phyloP scores from a whole-genome alignment of 2,797 vertebrate species.

The Oryzias sinensis region DNA sequence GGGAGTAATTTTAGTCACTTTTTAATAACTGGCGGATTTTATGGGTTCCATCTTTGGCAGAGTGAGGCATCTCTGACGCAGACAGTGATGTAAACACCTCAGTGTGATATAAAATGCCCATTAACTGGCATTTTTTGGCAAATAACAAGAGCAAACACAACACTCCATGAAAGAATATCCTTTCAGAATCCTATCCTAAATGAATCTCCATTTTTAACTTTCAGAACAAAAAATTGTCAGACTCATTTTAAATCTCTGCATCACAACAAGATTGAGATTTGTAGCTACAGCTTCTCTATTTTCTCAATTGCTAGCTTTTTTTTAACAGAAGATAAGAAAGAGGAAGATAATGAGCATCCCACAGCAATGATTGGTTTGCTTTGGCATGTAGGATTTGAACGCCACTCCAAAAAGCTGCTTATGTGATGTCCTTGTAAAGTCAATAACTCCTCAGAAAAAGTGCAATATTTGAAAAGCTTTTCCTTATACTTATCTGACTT shows the following conservation, averaged over 20 bases:
- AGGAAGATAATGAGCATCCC: conserved; percentile 51
- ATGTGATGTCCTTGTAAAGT: conserved; percentile 32
- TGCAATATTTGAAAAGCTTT: conserved; percentile 12
- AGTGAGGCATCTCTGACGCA: conserved; percentile 45
- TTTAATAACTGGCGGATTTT: conserved; percentile 56
- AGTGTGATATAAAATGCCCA: conserved; percentile 14
- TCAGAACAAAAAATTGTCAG: background rate
- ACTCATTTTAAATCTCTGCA: conserved; percentile 9
- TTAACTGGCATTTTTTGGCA: conserved; percentile 10
- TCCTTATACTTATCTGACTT: background rate
- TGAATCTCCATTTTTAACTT: background rate
- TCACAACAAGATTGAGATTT: conserved; percentile 19
- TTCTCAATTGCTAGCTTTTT: conserved; percentile 25
- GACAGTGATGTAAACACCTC: conserved; percentile 48
- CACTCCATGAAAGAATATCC: background rate
- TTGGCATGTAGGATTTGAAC: conserved; percentile 26
- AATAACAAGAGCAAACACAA: conserved; percentile 9
- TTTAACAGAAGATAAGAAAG: conserved; percentile 47
- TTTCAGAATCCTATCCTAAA: too few relatives aligned
- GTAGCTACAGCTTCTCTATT: conserved; percentile 1
- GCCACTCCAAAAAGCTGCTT: conserved; percentile 27
- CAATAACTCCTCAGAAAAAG: conserved; percentile 30
- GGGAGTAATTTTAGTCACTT: conserved; percentile 46
- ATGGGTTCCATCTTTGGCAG: conserved; percentile 54
- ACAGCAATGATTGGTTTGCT: conserved; percentile 35